These are phyloP conservation scores for Hippocampus comes DNA, from an alignment of 2,113 vertebrate genomes.

Conservation along the genomic window DNA sequence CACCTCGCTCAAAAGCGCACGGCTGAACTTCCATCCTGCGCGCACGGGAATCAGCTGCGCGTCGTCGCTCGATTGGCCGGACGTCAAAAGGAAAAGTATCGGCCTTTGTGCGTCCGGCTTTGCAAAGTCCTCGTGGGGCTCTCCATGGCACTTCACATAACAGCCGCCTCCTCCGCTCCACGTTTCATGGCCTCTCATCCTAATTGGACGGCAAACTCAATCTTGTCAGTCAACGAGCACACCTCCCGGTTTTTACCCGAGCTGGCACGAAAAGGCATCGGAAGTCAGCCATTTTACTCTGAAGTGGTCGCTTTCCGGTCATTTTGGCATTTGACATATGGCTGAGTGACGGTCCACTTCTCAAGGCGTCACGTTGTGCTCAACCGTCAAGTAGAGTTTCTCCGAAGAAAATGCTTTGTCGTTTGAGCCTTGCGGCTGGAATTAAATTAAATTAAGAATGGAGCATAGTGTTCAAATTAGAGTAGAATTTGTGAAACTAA, in stretches of 20 bases:
- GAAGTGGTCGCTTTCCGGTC: not conserved
- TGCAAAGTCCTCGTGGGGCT: constrained; percentile 44
- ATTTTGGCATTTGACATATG: not conserved
- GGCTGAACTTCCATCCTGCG: constrained; percentile 1
- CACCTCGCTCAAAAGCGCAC: not conserved
- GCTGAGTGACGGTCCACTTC: not conserved
- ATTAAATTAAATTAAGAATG: too few species aligned
- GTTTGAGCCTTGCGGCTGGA: too few species aligned
- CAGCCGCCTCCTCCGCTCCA: constrained; percentile 44
- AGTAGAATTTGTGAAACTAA: too few species aligned
- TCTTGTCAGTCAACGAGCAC: constrained; percentile 21
- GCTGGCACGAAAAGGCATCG: not conserved
- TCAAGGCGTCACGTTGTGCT: too few species aligned
- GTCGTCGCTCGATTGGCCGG: constrained; percentile 32
- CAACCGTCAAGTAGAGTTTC: too few species aligned
- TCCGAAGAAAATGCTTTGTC: too few species aligned
- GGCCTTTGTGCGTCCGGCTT: constrained; percentile 31
- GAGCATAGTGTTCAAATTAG: too few species aligned
- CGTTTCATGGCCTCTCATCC: constrained; percentile 58
- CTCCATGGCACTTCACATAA: constrained; percentile 52
- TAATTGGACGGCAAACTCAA: constrained; percentile 63
- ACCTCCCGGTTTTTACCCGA: not conserved
- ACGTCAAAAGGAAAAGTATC: constrained; percentile 18
- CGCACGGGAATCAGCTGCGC: constrained; percentile 17
- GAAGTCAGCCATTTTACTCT: constrained; percentile 1